phyloP scores from a whole-genome alignment of 1,140 invertebrate genomes.

The Heliconius congener region DNA sequence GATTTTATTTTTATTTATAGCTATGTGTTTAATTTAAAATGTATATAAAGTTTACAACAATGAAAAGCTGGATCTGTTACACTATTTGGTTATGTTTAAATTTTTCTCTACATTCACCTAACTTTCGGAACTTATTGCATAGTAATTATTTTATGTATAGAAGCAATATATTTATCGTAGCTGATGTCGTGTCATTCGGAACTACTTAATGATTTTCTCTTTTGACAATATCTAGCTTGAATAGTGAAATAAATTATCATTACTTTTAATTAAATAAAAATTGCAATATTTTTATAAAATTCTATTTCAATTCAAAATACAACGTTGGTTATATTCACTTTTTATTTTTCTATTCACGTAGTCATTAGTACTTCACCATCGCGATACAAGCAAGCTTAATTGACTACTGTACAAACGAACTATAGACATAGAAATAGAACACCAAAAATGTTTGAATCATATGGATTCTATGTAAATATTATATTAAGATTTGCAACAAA shows the following conservation, averaged over 20 bases:
- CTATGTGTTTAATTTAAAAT: no score
- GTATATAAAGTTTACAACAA: no score
- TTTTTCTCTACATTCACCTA: no score
- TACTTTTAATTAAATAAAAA: not conserved
- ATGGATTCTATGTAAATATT: conserved; percentile 35
- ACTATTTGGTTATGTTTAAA: no score
- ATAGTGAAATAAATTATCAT: not conserved
- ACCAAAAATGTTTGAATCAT: conserved; percentile 43
- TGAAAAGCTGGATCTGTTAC: no score
- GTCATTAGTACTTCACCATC: not conserved
- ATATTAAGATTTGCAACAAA: conserved; percentile 38
- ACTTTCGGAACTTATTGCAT: not conserved
- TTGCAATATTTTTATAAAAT: conserved; percentile 6
- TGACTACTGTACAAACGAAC: conserved; percentile 13
- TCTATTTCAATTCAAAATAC: not conserved
- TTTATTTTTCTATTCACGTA: conserved; percentile 15
- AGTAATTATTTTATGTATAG: not conserved
- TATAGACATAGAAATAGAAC: conserved; percentile 22
- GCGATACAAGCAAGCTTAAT: not conserved
- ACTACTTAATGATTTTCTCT: not conserved
- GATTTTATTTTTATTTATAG: no score
- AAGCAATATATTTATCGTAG: no score
- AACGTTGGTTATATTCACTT: not conserved
- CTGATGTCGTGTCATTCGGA: not conserved
- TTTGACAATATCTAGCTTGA: conserved; percentile 11